phyloP scores from a whole-genome alignment of 2,113 vertebrate genomes.

The Petrocephalus microphthalmus region DNA sequence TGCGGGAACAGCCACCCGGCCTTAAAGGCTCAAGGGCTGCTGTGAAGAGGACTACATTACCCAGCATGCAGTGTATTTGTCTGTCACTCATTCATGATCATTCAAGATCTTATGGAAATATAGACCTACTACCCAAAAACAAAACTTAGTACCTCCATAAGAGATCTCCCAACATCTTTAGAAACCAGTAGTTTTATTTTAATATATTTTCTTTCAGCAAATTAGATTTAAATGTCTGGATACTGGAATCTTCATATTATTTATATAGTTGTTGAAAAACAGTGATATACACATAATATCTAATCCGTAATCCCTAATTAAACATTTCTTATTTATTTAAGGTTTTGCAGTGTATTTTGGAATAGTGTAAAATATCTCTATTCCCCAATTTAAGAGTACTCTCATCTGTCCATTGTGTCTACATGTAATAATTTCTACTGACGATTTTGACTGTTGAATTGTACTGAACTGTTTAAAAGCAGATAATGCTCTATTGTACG shows the following conservation, averaged over 20 bases:
- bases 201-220: not conserved
- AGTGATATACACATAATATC: not conserved
- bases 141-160: not conserved
- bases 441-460: not conserved
- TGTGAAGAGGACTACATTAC: not conserved
- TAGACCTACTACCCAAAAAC: not conserved
- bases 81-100: not conserved
- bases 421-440: not conserved
- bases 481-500: not conserved
- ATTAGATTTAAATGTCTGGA: not conserved
- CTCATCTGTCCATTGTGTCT: not conserved
- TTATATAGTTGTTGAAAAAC: not conserved
- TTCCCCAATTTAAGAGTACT: not conserved
- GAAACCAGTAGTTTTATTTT: not conserved
- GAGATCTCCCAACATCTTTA: not conserved
- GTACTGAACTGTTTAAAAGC: not conserved
- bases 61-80: not conserved
- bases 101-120: not conserved
- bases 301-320: not conserved
- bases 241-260: not conserved
- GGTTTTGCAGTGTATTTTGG: not conserved
- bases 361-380: not conserved
- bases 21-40: not conserved
- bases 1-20: not conserved
- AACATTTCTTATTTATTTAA: not conserved